Evolutionary conservation across 2,888 invertebrate species (phyloP).

Genomic region (Drosophila hamatofila): DNA sequence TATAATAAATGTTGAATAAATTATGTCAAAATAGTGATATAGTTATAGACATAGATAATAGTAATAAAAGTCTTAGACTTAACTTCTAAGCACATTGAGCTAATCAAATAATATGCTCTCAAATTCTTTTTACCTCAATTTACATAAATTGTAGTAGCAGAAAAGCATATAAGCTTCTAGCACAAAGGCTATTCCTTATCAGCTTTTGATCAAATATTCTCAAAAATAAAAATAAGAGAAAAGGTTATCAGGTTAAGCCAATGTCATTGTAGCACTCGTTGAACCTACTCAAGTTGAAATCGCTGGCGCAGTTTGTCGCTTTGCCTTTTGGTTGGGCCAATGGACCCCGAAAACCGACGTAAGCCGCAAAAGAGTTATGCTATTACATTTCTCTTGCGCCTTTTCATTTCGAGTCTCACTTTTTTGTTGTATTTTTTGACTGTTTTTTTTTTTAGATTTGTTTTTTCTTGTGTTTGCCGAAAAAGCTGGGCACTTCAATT

Average conservation of each 20-base stretch:
- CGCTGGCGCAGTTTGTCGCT: slow-evolving; percentile 57
- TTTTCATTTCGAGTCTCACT: slow-evolving; percentile 22
- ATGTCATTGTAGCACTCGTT: slow-evolving; percentile 28
- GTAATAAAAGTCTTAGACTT: no score
- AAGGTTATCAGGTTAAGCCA: slow-evolving; percentile 15
- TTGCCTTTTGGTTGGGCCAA: slow-evolving; percentile 43
- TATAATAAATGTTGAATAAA: no score
- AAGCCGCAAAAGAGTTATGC: slow-evolving; percentile 77
- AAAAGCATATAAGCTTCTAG: not conserved
- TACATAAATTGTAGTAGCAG: not conserved
- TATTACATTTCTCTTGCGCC: slow-evolving; percentile 71
- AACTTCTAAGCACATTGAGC: no score
- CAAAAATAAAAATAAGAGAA: not conserved
- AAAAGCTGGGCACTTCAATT: slow-evolving; percentile 77
- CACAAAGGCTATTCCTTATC: not conserved
- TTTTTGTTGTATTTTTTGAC: slow-evolving; percentile 9
- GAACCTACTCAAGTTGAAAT: slow-evolving; percentile 25
- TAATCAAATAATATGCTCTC: no score
- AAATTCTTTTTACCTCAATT: not conserved
- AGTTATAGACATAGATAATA: no score
- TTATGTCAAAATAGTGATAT: no score
- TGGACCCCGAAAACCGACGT: slow-evolving; percentile 35
- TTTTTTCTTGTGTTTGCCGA: slow-evolving; percentile 23
- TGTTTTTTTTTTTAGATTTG: slow-evolving; percentile 2
- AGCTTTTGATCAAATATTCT: not conserved